Evolutionary conservation across 2,113 vertebrate species (phyloP).

Genomic region (Saguinus imperator): DNA sequence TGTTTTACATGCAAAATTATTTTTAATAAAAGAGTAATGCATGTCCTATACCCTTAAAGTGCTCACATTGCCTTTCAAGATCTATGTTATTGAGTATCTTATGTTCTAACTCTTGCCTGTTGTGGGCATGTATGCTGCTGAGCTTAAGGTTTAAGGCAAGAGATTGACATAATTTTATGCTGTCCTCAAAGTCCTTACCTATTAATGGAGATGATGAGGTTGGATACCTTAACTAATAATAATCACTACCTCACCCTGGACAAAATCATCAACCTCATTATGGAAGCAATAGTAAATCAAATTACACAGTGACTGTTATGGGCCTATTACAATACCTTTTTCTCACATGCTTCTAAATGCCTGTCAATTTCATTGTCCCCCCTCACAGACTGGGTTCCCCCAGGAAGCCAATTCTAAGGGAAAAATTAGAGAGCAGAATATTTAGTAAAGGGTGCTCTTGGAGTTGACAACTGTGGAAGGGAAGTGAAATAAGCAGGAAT

Average conservation of each 20-base stretch:
- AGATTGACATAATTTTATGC: slow-evolving; percentile 1
- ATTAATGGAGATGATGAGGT: slow-evolving; percentile 42
- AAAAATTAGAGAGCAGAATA: neutral
- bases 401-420: neutral
- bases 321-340: neutral
- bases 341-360: neutral
- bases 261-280: slow-evolving; percentile 43
- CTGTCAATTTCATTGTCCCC: neutral
- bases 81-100: neutral
- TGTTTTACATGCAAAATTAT: neutral
- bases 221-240: slow-evolving; percentile 51
- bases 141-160: slow-evolving; percentile 1
- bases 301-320: neutral
- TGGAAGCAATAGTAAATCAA: slow-evolving; percentile 52
- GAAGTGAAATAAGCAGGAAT: neutral
- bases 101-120: slow-evolving; percentile 30
- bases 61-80: slow-evolving; percentile 30
- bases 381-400: neutral
- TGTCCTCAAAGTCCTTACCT: slow-evolving; percentile 42
- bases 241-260: neutral
- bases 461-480: neutral
- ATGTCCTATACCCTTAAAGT: neutral
- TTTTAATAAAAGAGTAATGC: neutral
- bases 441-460: neutral
- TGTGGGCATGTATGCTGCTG: neutral